Evolutionary conservation across 2,888 invertebrate species (phyloP).

Genomic region (Vannuccia rotundouncinata): DNA sequence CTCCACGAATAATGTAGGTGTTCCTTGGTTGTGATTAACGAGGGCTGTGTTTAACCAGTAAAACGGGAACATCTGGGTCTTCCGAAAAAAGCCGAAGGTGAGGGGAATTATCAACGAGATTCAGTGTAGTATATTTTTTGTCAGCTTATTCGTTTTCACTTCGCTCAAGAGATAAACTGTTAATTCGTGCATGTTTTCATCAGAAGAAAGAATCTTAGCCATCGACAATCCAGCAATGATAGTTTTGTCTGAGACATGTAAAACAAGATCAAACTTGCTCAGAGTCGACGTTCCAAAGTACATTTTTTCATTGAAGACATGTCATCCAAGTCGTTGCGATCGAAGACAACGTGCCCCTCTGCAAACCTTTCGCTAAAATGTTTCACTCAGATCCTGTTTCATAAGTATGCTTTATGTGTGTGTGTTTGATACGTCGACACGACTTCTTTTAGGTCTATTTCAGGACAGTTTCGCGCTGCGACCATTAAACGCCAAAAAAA

Average conservation of each 20-base stretch:
- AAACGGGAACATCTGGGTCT: conserved; percentile 20
- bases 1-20: conserved; percentile 11
- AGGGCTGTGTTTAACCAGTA: background rate
- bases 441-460: conserved; percentile 18
- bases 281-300: conserved; percentile 10
- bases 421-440: conserved; percentile 3
- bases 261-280: conserved; percentile 14
- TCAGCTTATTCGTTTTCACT: conserved; percentile 2
- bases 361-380: background rate
- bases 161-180: conserved; percentile 22
- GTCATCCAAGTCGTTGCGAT: background rate
- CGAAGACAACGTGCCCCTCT: background rate
- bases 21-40: background rate
- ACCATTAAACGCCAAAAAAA: conserved; percentile 1
- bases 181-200: conserved; percentile 11
- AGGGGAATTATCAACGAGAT: background rate
- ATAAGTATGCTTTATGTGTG: too few species aligned
- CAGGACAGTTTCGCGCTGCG: conserved; percentile 2
- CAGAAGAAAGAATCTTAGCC: conserved; percentile 4
- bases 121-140: background rate
- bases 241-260: conserved; percentile 11
- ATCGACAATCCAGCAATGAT: conserved; percentile 15
- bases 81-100: background rate
- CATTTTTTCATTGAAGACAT: conserved; percentile 3
- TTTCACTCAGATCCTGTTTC: background rate